Evolutionary conservation across 2,888 invertebrate genomes (phyloP).

Genomic region (Marasmarcha lunaedactyla): DNA sequence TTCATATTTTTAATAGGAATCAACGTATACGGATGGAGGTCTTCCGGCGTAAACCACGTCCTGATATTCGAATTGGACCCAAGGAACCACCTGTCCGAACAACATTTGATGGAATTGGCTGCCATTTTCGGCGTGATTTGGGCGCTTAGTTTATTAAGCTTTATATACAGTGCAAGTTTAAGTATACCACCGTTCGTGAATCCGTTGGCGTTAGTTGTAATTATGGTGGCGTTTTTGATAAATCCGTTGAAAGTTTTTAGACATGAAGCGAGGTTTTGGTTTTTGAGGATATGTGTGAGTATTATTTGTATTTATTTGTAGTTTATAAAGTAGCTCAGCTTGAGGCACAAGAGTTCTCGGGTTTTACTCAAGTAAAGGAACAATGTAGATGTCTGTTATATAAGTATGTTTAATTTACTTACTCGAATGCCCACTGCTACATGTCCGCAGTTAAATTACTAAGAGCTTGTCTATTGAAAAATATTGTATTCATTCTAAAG

Average conservation of each 20-base stretch:
- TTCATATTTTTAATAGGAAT: conserved; percentile 95
- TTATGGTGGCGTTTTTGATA: conserved; percentile 86
- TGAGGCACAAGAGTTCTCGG: too few relatives aligned
- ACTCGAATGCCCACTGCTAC: too few relatives aligned
- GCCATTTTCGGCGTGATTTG: conserved; percentile 95
- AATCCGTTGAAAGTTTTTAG: conserved; percentile 94
- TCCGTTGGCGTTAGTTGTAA: conserved; percentile 85
- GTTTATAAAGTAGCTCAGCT: too few relatives aligned
- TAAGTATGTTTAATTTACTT: conserved; percentile 4
- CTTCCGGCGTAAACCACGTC: conserved; percentile 97
- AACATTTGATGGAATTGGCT: conserved; percentile 94
- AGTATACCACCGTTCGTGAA: conserved; percentile 93
- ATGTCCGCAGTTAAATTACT: too few relatives aligned
- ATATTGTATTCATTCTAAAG: too few relatives aligned
- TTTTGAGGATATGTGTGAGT: conserved; percentile 87
- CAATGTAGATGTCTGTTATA: too few relatives aligned
- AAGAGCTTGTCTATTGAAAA: too few relatives aligned
- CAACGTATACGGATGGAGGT: conserved; percentile 97
- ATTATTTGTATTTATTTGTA: conserved; percentile 13
- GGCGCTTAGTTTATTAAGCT: conserved; percentile 90
- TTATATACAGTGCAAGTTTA: conserved; percentile 81
- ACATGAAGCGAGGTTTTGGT: conserved; percentile 95
- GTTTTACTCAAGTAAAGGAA: too few relatives aligned
- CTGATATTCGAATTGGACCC: conserved; percentile 97
- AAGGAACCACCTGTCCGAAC: conserved; percentile 92